phyloP scores from a whole-genome alignment of 2,113 vertebrate species.

The Murina feae region DNA sequence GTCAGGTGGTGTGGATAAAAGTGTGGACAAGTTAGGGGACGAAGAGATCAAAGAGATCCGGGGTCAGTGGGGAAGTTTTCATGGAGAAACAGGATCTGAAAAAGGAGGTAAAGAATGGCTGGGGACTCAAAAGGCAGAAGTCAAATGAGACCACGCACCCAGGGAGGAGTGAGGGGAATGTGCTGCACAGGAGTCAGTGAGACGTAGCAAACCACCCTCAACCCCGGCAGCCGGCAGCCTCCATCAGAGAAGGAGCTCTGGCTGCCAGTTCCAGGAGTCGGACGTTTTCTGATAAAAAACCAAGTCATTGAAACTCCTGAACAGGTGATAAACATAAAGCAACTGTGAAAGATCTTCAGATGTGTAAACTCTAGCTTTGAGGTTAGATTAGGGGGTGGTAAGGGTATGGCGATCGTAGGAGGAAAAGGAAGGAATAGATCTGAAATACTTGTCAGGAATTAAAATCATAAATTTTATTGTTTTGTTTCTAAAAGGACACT shows the following conservation, averaged over 20 bases:
- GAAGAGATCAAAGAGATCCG: background rate
- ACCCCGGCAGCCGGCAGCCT: fast-evolving
- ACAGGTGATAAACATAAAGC: background rate
- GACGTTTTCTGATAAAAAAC: background rate
- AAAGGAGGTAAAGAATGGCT: background rate
- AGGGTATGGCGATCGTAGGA: background rate
- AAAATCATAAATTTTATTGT: background rate
- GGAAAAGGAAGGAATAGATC: background rate
- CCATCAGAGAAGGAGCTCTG: background rate
- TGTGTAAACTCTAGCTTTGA: background rate
- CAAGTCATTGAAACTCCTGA: background rate
- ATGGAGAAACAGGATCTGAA: background rate
- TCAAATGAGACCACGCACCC: background rate
- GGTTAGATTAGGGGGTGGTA: background rate
- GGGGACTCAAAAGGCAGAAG: background rate
- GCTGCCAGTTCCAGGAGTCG: background rate
- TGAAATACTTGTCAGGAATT: background rate
- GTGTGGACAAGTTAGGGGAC: background rate
- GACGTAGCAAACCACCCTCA: fast-evolving
- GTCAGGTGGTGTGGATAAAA: background rate
- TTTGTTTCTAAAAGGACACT: background rate
- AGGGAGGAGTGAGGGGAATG: background rate
- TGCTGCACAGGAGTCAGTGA: fast-evolving
- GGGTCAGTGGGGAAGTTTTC: background rate
- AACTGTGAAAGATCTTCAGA: background rate